Percentiles rank a stretch among this genome's conserved stretches.
Conservation (phyloP, 2,797 vertebrate species). For the Paedocypris micromegethes region DNA sequence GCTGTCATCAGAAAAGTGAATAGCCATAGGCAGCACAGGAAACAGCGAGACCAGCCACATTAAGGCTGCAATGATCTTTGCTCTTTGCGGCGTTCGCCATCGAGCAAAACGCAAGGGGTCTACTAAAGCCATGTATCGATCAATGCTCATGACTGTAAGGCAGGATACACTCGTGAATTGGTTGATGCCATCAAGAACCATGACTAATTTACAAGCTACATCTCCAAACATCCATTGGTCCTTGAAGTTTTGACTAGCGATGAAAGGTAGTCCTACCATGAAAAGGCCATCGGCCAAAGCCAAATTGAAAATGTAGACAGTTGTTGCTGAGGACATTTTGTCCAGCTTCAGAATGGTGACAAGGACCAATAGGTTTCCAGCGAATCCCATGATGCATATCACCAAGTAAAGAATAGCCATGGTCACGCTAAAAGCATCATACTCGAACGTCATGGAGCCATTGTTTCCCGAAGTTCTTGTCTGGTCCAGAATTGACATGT, state of each 20-base stretch:
- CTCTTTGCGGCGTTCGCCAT: conserved; percentile 62
- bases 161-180: conserved; percentile 77
- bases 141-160: conserved; percentile 70
- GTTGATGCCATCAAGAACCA: conserved; percentile 74
- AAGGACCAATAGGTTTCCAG: conserved; percentile 66
- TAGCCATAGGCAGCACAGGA: conserved; percentile 70
- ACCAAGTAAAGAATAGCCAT: conserved; percentile 63
- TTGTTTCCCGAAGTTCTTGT: conserved; percentile 26
- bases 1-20: conserved; percentile 57
- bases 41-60: conserved; percentile 71
- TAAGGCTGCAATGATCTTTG: conserved; percentile 59
- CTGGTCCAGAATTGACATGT: not conserved
- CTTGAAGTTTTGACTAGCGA: conserved; percentile 68
- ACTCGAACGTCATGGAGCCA: conserved; percentile 33
- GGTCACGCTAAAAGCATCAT: conserved; percentile 53
- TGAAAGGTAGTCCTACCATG: conserved; percentile 72
- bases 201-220: conserved; percentile 63
- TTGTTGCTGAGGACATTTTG: conserved; percentile 67
- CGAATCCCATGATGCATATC: conserved; percentile 65
- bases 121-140: conserved; percentile 69
- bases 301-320: conserved; percentile 72
- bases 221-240: conserved; percentile 68
- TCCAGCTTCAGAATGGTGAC: conserved; percentile 65
- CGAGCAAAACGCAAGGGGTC: conserved; percentile 59
- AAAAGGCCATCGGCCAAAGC: conserved; percentile 73